Evolutionary conservation across 2,113 vertebrate species (phyloP), one percentile per base, ranked within the genome.

Genomic region (Erpornis zantholeuca): DNA sequence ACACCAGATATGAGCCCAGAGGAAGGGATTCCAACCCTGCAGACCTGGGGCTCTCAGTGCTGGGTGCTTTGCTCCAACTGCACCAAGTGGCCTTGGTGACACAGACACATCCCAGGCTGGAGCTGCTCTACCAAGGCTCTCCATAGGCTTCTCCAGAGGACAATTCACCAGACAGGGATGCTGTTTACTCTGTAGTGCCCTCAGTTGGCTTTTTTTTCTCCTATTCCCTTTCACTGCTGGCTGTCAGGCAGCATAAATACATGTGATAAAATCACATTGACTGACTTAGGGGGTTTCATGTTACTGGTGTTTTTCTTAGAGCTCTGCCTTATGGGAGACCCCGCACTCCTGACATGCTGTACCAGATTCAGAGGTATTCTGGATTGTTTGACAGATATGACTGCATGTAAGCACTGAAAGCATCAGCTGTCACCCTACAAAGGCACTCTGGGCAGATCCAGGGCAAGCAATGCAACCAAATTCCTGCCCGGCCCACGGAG

Each of bases 41-140:
- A 6, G 53, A 22, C 19, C 10, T 0, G 0, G 8, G 47, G 33
- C 1, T 35, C 72, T 31, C 52, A 18, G 77, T 60, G 72, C 8
- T 0, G 4, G 68, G 20, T 2, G 18, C 2, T 82, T 11, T n/a
- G 60, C 25, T 72, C 53, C 70, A n/a, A 0, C 35, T 35, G 40
- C 20, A 17, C 29, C 56, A 24, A 3, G 8, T 1, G 25, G 14
- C n/a, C 31, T 15, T 7, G 38, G 31, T 35, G 28, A 29, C 38
- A 40, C 1, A 3, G 47, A 6, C 17, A 5, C 25, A 19, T 14
- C 23, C 19, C 25, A 45, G 38, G 49, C 36, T 65, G 65, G 33
- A 82, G 47, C 45, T 73, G 78, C 35, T 68, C 70, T 7, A 5
- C 54, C 10, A 1, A 53, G 18, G 22, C 17, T 90, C 61, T 56